These are phyloP conservation scores for Galeruca laticollis DNA, from an alignment of 2,888 invertebrate species.

Conservation along the genomic window DNA sequence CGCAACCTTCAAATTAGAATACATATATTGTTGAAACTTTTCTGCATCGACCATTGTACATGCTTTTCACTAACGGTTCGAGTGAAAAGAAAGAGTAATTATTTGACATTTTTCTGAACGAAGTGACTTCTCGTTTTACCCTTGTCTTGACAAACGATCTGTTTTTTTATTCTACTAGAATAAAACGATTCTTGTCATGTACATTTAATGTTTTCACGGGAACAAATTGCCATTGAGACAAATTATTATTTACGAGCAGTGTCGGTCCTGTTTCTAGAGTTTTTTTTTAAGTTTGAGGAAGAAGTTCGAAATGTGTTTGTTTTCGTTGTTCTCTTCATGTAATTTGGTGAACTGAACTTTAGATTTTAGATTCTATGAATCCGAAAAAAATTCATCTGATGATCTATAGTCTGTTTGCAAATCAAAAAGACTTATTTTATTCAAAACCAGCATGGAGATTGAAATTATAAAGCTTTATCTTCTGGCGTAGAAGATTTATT, in stretches of 20 bases:
- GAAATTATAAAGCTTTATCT: too few species aligned
- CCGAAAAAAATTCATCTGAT: too few species aligned
- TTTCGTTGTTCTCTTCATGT: too few species aligned
- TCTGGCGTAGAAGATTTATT: too few species aligned
- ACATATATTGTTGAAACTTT: background rate
- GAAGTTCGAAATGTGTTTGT: too few species aligned
- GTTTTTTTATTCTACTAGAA: slow-evolving; percentile 50
- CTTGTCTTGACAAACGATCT: slow-evolving; percentile 49
- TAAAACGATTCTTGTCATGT: slow-evolving; percentile 43
- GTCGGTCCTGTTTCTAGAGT: slow-evolving; percentile 1
- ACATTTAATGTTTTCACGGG: slow-evolving; percentile 39
- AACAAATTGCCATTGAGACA: slow-evolving; percentile 41
- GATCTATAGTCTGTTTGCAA: too few species aligned
- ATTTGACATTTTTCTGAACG: slow-evolving; percentile 60
- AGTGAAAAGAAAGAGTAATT: slow-evolving; percentile 60
- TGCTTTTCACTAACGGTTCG: background rate
- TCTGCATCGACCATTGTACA: slow-evolving; percentile 2
- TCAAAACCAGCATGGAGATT: too few species aligned
- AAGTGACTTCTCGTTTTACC: slow-evolving; percentile 55
- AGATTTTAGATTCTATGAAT: too few species aligned
- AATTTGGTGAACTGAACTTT: too few species aligned
- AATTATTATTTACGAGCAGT: slow-evolving; percentile 31
- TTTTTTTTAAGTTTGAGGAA: background rate
- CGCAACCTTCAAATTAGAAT: background rate
- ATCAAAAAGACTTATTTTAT: too few species aligned